These are phyloP conservation scores for Acanthochromis polyacanthus DNA, from an alignment of 2,113 vertebrate genomes.

Conservation along the genomic window DNA sequence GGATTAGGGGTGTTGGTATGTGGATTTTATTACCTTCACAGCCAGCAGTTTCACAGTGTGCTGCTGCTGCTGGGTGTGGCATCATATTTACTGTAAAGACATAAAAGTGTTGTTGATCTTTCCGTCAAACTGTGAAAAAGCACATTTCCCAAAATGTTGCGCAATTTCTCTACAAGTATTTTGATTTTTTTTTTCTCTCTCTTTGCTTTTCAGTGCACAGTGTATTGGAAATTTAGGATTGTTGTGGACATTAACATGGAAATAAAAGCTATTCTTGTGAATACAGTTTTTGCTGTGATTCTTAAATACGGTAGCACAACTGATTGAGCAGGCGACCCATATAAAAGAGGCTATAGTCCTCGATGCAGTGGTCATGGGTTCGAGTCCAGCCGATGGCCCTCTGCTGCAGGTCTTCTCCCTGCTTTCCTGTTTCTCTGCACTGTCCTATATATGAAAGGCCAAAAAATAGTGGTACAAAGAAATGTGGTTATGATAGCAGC, in stretches of 20 bases:
- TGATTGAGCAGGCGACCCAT: no score
- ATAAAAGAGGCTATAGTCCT: no score
- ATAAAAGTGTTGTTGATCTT: not conserved
- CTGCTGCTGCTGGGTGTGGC: not conserved
- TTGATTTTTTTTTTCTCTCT: not conserved
- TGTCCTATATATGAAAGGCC: no score
- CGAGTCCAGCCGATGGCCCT: no score
- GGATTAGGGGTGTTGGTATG: not conserved
- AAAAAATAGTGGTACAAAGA: no score
- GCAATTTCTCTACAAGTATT: not conserved
- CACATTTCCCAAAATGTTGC: not conserved
- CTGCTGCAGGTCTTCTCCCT: no score
- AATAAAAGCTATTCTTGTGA: not conserved
- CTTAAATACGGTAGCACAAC: no score
- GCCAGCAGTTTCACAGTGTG: not conserved
- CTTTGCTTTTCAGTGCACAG: not conserved
- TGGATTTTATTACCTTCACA: not conserved
- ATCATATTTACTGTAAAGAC: not conserved
- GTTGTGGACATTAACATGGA: no score
- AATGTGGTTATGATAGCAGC: conserved; percentile 9
- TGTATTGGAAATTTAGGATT: no score
- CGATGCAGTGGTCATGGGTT: no score
- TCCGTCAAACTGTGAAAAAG: not conserved
- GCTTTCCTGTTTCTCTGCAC: no score
- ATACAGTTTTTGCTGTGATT: not conserved